Percentiles rank a stretch among this genome's conserved stretches.
Evolutionary conservation across 2,113 vertebrate genomes (phyloP).

Genomic region (Ochotona curzoniae): DNA sequence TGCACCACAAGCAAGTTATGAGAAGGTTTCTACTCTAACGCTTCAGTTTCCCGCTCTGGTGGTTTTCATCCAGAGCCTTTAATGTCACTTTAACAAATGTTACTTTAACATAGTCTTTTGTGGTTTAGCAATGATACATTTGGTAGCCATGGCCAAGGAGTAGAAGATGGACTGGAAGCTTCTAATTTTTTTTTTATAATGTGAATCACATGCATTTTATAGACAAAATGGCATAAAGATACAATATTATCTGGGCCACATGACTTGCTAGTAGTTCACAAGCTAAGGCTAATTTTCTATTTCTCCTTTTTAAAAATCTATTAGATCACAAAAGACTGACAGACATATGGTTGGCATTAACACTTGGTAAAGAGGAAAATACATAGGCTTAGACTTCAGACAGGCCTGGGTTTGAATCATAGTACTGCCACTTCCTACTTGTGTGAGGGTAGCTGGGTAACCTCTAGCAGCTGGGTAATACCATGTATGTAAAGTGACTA

Average conservation of each 20-base stretch:
- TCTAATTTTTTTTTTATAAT: slow-evolving; percentile 86
- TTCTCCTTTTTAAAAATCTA: neutral
- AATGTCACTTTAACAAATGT: slow-evolving; percentile 89
- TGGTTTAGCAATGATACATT: slow-evolving; percentile 89
- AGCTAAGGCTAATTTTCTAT: slow-evolving; percentile 71
- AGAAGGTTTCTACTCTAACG: slow-evolving; percentile 76
- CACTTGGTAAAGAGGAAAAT: neutral
- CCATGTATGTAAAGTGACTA: neutral
- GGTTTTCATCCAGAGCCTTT: slow-evolving; percentile 86
- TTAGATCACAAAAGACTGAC: slow-evolving; percentile 9
- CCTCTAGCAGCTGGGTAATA: neutral
- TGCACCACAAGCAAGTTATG: slow-evolving; percentile 84
- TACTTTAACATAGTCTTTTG: slow-evolving; percentile 88
- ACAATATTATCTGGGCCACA: slow-evolving; percentile 77
- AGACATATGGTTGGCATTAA: neutral
- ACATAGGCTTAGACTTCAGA: neutral
- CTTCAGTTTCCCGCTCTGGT: slow-evolving; percentile 82
- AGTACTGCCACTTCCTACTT: neutral
- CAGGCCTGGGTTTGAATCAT: neutral
- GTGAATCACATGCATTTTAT: slow-evolving; percentile 86
- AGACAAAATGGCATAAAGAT: slow-evolving; percentile 79
- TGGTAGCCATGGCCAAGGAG: slow-evolving; percentile 85
- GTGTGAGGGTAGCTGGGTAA: neutral
- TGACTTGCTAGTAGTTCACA: slow-evolving; percentile 72
- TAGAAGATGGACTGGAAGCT: slow-evolving; percentile 83